Percentiles rank a stretch among this genome's conserved stretches.
Evolutionary conservation across 2,797 vertebrate genomes (phyloP).

Genomic region (Aulostomus chinensis): DNA sequence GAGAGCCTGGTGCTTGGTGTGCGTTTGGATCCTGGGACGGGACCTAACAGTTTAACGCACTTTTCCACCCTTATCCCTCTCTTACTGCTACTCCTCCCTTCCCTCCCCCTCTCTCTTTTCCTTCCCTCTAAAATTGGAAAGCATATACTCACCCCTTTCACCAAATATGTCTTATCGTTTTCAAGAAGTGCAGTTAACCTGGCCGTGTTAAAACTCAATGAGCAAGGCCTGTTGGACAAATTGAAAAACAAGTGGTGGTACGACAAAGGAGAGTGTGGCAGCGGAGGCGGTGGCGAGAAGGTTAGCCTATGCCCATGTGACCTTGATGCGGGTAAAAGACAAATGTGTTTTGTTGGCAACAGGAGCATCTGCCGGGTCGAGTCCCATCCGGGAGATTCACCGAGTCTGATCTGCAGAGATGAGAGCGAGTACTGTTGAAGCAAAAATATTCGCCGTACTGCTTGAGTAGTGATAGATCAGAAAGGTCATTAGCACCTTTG

Average conservation of each 20-base stretch:
- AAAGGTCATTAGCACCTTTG: too few relatives aligned
- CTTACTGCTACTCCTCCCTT: constrained; percentile 69
- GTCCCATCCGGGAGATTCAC: neutral
- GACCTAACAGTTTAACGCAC: constrained; percentile 65
- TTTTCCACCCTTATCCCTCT: constrained; percentile 88
- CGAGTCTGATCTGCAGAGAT: neutral
- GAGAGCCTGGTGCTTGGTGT: constrained; percentile 43
- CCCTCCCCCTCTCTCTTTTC: neutral
- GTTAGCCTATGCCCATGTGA: constrained; percentile 89
- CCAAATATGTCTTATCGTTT: constrained; percentile 98
- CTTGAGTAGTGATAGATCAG: too few relatives aligned
- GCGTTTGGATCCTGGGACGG: constrained; percentile 38
- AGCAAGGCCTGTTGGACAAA: constrained; percentile 99
- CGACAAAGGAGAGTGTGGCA: constrained; percentile 99
- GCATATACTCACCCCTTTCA: constrained; percentile 93
- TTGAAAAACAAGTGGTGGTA: constrained; percentile 99
- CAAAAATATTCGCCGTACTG: constrained; percentile 81
- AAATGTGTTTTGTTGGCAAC: constrained; percentile 86
- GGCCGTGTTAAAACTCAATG: constrained; percentile 99
- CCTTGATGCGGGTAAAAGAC: constrained; percentile 85
- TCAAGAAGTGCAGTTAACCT: constrained; percentile 99
- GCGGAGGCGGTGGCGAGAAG: constrained; percentile 99
- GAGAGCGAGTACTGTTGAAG: constrained; percentile 84
- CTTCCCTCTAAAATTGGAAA: constrained; percentile 65
- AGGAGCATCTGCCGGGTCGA: constrained; percentile 93